Evolutionary conservation across 2,888 invertebrate genomes (phyloP), one percentile per base, ranked within the genome.

Genomic region (Mesorhabditis sp.): DNA sequence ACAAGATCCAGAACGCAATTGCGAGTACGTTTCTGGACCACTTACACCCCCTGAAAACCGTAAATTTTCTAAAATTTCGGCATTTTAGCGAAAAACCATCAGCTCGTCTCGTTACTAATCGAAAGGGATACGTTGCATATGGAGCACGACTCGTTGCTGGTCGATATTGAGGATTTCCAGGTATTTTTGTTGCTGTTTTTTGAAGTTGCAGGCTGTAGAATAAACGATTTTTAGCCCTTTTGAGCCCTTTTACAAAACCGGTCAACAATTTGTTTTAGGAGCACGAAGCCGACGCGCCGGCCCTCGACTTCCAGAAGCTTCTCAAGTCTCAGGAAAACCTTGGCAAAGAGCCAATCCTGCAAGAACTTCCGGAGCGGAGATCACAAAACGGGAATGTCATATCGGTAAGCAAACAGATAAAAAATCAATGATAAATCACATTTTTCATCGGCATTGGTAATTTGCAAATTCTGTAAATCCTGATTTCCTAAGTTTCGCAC

Each of bases 71-170:
- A 28, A 28, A 28, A 2, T 1, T 28, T 28, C 28, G 28, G 2
- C 1, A 28, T 28, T 28, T 28, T 2, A 89, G 91, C 90, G 66
- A 89, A 95, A 78, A 97, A 96, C 88, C 93, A 94, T 86, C 91
- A 91, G 70, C 89, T 96, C 80, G 95, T 96, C 70, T 91, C 92
- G 86, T 90, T 93, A 86, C 88, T 96, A 82, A 91, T 95, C 90
- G 92, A 93, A 83, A 90, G 95, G 77, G 96, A 97, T 88, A 95
- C 95, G 87, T 89, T 95, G 66, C 95, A 95, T 88, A 95, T 96
- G 94, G 93, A 93, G 77, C 95, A 96, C 87, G 96, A 97, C 87
- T 94, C 95, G 62, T 94, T 95, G 92, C 90, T 95, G 78, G 94
- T 95, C 58, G 95, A 96, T 86, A 94, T 96, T 83, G 95, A 96